Evolutionary conservation across 2,888 invertebrate species (phyloP).

Genomic region (Pandemis cinnamomeana): DNA sequence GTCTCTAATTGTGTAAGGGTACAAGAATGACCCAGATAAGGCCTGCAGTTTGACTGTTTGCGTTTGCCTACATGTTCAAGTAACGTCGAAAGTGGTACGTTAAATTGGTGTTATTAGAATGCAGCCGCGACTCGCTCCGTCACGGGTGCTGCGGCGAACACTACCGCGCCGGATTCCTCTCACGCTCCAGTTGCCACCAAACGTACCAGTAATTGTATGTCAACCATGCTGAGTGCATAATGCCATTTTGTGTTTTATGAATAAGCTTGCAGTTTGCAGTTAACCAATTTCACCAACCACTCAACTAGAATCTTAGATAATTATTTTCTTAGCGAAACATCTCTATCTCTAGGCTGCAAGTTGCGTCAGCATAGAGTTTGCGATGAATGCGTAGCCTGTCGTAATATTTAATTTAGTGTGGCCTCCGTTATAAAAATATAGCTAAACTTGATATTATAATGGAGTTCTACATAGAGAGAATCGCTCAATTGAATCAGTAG

Average conservation of each 20-base stretch:
- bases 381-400: not conserved
- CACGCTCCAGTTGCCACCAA: conserved; percentile 82
- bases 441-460: not conserved
- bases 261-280: not conserved
- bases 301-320: not conserved
- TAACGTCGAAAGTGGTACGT: conserved; percentile 37
- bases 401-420: not conserved
- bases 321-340: not conserved
- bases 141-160: conserved; percentile 73
- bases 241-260: conserved; percentile 14
- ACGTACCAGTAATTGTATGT: conserved; percentile 75
- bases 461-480: not conserved
- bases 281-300: not conserved
- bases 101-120: conserved; percentile 55
- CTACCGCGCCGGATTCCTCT: conserved; percentile 77
- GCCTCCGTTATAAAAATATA: not conserved
- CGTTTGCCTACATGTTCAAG: conserved; percentile 1
- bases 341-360: not conserved
- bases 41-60: conserved; percentile 6
- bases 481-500: not conserved
- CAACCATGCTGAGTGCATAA: conserved; percentile 62
- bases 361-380: conserved; percentile 3
- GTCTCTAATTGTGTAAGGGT: not conserved
- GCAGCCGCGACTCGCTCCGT: conserved; percentile 64
- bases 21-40: not conserved